Evolutionary conservation across 2,888 invertebrate species (phyloP), one percentile per base, ranked within the genome.

Genomic region (Orchestes rusci): DNA sequence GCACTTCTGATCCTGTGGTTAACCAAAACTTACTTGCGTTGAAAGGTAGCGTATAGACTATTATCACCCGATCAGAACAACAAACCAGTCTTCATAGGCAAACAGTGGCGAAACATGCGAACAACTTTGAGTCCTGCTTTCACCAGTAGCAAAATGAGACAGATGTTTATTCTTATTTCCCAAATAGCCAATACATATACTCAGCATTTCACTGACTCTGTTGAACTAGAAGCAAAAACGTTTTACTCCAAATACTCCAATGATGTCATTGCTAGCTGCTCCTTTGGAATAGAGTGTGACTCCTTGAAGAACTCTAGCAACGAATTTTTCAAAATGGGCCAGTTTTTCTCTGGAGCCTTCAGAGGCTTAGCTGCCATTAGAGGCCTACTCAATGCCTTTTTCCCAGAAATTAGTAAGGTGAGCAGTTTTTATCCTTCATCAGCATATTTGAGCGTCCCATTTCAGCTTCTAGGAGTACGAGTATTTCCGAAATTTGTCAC

Each of bases 251-350:
- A 73, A 10, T 73, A 66, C 46, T 62, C 72, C 1, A 73, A 70
- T 45, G 74, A 75, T 53, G 71, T 74, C 1, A 74, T 75, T 43
- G 75, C 74, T 0, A 68, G 71, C 1, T 68, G 70, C 16, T 74
- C 72, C 3, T 75, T 74, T 52, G 75, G 75, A 0, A 53, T 74
- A 2, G 68, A 73, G 51, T 70, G 75, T 2, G 69, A 79, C 53
- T 78, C 79, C 0, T 64, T 73, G n/a, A 59, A 60, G 4, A 67
- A 77, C 0, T 64, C 61, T 3, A 57, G 74, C 1, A 77, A 77
- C 51, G 59, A 70, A 16, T 79, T 79, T 57, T 77, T 72, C 51
- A 37, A 54, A 20, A 71, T 69, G 65, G 75, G 75, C 16, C 72
- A 70, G 42, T 60, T 60, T 8, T 58, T 69, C 4, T 70, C 73